Base-by-base conservation (phyloP, 2,888 invertebrate genomes). In the Lycocerus yunnanus region DNA sequence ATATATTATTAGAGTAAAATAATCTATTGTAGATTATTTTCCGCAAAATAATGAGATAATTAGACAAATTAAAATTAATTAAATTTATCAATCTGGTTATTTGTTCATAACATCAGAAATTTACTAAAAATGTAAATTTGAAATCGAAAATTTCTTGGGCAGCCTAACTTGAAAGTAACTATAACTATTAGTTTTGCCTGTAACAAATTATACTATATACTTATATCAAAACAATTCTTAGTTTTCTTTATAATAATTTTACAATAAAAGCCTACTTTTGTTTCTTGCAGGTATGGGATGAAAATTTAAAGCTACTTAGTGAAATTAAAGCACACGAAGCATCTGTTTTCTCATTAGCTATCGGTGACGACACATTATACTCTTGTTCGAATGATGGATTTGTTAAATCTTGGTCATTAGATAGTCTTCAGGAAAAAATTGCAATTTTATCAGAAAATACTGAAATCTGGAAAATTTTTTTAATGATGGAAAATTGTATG, bases 321-420 rank as follows among this genome's bases (percentile, higher is more conserved):
- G 88, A 89, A 82, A 85, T 88, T 13, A 77, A 88, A 76, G 92
- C 92, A 5, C 92, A 93, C 82, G 88, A 88, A 9, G 90, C 90
- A 14, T 91, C 91, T 72, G 87, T 90, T 60, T 92, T 89, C 84
- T 90, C 90, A n/a, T 79, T 93, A 74, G 88, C 90, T n/a, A 89
- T 89, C 0, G 87, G 86, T 15, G 88, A 88, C 15, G 88, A 88
- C 24, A 88, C 89, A 8, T 80, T 90, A 3, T 93, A 90, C 84
- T 90, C 92, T 0, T 88, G 91, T 59, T 92, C 92, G 2, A 91
- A 91, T 77, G 93, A 93, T 80, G 91, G 91, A 3, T 90, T 89
- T 5, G 88, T 92, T 16, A 89, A 89, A 81, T 87, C 90, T 2
- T 93, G 92, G 91, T 86, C 88, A 15, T 81, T 88, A 9, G 85